Conservation (phyloP, 2,888 invertebrate genomes). For the Andrena haemorrhoa region DNA sequence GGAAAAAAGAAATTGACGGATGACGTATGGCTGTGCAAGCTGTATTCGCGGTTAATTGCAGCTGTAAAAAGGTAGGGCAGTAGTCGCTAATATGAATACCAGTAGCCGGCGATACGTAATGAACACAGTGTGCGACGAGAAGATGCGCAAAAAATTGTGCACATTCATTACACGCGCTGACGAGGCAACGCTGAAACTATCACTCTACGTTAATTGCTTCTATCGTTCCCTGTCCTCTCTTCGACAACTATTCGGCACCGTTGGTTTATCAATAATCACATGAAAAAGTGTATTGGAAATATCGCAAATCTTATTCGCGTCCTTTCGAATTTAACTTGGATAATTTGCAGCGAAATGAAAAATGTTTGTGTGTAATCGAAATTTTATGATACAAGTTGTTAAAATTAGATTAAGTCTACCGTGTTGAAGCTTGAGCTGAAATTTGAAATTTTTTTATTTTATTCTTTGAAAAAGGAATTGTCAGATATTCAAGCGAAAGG, state of each 20-base stretch:
- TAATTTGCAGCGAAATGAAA: background rate
- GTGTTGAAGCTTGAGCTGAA: too few relatives aligned
- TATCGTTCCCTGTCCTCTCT: background rate
- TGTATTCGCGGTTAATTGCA: background rate
- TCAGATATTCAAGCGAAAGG: too few relatives aligned
- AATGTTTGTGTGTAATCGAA: background rate
- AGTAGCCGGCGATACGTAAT: background rate
- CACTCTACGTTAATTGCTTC: conserved; percentile 21
- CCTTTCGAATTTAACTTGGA: background rate
- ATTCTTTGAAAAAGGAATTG: too few relatives aligned
- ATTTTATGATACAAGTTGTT: background rate
- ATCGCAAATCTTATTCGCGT: background rate
- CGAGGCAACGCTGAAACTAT: background rate
- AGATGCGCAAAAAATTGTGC: background rate
- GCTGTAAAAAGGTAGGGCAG: background rate
- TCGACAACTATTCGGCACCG: background rate
- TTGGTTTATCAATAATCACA: background rate
- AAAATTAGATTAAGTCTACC: background rate
- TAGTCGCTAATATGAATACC: conserved; percentile 3
- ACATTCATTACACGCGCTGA: background rate
- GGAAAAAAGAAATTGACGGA: background rate
- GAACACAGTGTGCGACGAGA: background rate
- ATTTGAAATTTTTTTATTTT: too few relatives aligned
- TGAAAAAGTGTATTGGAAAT: background rate
- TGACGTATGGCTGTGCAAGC: background rate